Percentiles rank a stretch among this genome's conserved stretches.
Conservation (phyloP, 1,140 invertebrate genomes). For the Lordiphosa stackelbergi region DNA sequence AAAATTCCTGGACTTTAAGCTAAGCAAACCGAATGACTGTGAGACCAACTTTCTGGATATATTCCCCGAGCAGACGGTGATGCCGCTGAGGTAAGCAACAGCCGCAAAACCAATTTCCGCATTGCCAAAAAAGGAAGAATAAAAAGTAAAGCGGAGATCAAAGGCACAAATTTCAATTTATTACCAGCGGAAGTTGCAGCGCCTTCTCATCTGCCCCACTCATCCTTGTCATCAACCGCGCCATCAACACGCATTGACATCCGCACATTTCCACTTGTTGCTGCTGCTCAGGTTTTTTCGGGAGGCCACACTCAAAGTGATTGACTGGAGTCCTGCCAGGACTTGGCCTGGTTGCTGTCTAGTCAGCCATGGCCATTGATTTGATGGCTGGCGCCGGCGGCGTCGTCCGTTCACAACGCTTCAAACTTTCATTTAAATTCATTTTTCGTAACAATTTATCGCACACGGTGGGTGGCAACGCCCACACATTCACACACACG, state of each 20-base stretch:
- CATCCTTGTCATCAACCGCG: constrained; percentile 8
- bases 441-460: constrained; percentile 57
- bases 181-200: constrained; percentile 65
- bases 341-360: constrained; percentile 15
- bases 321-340: constrained; percentile 41
- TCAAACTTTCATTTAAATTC: constrained; percentile 50
- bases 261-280: constrained; percentile 49
- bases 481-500: neutral
- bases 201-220: constrained; percentile 30
- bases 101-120: constrained; percentile 66
- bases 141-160: constrained; percentile 51
- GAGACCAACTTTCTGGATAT: constrained; percentile 89
- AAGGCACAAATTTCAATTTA: constrained; percentile 70
- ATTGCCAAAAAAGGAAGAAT: constrained; percentile 42
- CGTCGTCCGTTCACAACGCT: neutral
- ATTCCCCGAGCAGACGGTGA: constrained; percentile 83
- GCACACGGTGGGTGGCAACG: constrained; percentile 27
- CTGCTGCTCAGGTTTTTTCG: constrained; percentile 12
- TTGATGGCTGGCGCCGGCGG: constrained; percentile 24
- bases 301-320: constrained; percentile 56
- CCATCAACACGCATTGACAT: constrained; percentile 45
- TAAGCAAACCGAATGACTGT: constrained; percentile 89
- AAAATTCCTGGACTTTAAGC: constrained; percentile 82
- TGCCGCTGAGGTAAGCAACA: constrained; percentile 78
- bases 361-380: constrained; percentile 37